Base-by-base conservation (phyloP, 2,888 invertebrate species). In the Apodemia zela region DNA sequence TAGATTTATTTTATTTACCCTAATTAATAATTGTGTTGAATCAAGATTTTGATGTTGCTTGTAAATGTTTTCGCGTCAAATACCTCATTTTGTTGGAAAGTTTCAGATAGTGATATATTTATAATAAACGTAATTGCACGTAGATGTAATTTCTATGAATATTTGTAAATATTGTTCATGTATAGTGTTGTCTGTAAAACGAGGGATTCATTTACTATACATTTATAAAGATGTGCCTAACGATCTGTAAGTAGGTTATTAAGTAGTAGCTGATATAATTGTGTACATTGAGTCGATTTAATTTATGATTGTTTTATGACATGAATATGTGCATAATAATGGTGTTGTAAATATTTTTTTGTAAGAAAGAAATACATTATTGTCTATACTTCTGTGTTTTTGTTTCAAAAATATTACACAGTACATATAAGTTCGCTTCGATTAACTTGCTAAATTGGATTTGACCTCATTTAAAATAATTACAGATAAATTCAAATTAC, bases 341-440 rank as follows among this genome's bases (percentile, higher is more conserved):
- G 78, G 81, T 82, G 84, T 81, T 89, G 90, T 90, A 90, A 89
- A 91, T 90, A 89, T 85, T 90, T 90, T 42, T n/a, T 90, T 73
- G 69, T 73, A 73, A 71, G 71, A 71, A 84, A 83, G 79, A 86
- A 87, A 89, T 87, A 88, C 83, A 89, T 84, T 81, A 83, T 83
- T 89, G 86, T 88, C 84, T 87, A 86, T 88, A 84, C 71, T 63
- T 69, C 59, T 49, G 74, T 76, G 78, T 77, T 79, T 86, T 82
- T 72, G 76, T 79, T 51, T 18, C 25, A 25, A 15, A 45, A 42
- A 25, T 29, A 47, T 29, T 7, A 29, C 1, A 29, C 29, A 21
- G n/a, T n/a, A n/a, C n/a, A 21, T 2, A 21, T 21, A 21, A 21
- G 21, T 21, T 21, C 21, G 21, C 21, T 21, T 21, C 2, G 21